Evolutionary conservation across 1,140 invertebrate species (phyloP).

Genomic region (Cyphomyrmex costatus): DNA sequence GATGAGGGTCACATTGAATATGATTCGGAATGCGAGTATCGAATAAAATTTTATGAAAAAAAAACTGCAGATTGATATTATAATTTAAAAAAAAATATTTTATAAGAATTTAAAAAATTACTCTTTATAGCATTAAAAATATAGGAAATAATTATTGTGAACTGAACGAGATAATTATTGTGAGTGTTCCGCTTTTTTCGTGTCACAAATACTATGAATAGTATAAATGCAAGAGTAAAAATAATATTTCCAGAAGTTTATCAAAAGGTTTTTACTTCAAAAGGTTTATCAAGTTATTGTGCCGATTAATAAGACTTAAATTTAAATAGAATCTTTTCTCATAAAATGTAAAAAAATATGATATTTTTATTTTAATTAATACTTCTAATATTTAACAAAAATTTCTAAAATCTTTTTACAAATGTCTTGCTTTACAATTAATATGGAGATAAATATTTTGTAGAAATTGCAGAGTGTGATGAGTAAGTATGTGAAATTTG

Average conservation of each 20-base stretch:
- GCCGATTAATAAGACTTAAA: neutral
- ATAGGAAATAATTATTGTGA: neutral
- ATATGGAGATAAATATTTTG: neutral
- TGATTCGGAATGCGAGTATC: neutral
- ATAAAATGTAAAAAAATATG: constrained; percentile 8
- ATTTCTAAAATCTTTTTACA: neutral
- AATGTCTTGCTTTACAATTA: neutral
- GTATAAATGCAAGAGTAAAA: constrained; percentile 16
- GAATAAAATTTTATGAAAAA: constrained; percentile 4
- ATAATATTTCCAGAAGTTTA: neutral
- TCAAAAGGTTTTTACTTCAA: neutral
- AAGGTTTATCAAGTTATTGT: neutral
- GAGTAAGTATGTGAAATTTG: neutral
- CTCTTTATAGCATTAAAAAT: neutral
- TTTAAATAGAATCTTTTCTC: neutral
- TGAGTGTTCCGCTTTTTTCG: neutral
- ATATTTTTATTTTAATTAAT: neutral
- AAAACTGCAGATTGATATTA: neutral
- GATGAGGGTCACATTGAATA: neutral
- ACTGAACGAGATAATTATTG: neutral
- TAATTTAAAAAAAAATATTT: neutral
- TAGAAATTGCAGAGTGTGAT: neutral
- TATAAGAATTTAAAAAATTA: neutral
- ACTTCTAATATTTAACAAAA: neutral
- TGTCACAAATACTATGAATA: neutral